phyloP scores from a whole-genome alignment of 1,140 invertebrate species.

The Lasaia peninsularis region DNA sequence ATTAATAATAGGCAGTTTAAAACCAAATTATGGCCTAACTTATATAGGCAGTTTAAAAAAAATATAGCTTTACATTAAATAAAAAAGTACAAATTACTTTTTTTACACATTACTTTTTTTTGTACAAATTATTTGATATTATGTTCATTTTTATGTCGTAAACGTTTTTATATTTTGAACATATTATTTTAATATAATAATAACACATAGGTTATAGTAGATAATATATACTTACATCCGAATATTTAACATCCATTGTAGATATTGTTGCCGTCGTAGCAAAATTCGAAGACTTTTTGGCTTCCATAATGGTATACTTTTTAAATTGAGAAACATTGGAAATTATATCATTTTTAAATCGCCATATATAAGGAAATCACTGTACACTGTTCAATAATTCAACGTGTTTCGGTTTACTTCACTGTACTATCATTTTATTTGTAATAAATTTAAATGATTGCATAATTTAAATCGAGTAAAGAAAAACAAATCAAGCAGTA shows the following conservation, averaged over 20 bases:
- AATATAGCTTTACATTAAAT: no score
- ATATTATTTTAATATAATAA: no score
- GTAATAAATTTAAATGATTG: constrained; percentile 5
- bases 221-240: constrained; percentile 49
- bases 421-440: not conserved
- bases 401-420: not conserved
- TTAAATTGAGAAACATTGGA: constrained; percentile 5
- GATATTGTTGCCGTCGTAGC: constrained; percentile 50
- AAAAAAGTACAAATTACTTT: no score
- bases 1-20: no score
- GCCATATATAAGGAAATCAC: constrained; percentile 26
- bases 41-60: no score
- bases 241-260: constrained; percentile 53
- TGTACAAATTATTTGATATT: no score
- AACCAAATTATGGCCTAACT: no score
- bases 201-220: not conserved
- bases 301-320: constrained; percentile 30
- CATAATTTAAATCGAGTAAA: constrained; percentile 21
- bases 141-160: no score
- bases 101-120: no score
- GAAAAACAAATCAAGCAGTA: constrained; percentile 20
- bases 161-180: no score
- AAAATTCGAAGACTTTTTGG: constrained; percentile 39
- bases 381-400: constrained; percentile 23
- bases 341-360: constrained; percentile 13